These are phyloP conservation scores for Cryptus armator DNA, from an alignment of 2,888 invertebrate genomes.

Conservation along the genomic window DNA sequence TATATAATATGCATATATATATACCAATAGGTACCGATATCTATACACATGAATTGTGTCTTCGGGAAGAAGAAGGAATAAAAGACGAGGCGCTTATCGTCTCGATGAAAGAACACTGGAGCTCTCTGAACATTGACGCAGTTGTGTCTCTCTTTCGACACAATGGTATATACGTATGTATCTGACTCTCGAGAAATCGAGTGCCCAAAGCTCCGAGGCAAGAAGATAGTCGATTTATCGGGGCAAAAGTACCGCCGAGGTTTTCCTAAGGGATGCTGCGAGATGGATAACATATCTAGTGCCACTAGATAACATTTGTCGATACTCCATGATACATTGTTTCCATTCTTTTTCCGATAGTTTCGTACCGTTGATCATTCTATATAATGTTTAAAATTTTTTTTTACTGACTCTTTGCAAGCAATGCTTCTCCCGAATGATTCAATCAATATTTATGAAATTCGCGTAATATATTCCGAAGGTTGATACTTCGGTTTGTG, in stretches of 20 bases:
- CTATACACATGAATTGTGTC: background rate
- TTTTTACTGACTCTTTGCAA: background rate
- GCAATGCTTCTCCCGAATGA: background rate
- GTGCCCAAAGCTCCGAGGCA: background rate
- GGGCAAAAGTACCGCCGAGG: background rate
- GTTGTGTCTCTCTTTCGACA: background rate
- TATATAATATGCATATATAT: background rate
- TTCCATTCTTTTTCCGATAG: background rate
- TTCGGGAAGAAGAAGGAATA: conserved; percentile 5
- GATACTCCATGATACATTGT: background rate
- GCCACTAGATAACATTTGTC: background rate
- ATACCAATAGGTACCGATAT: background rate
- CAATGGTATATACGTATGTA: background rate
- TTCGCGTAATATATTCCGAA: background rate
- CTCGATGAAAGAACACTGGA: conserved; percentile 41
- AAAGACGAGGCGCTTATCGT: conserved; percentile 24
- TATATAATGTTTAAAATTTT: background rate
- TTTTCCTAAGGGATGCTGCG: background rate
- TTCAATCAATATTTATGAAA: background rate
- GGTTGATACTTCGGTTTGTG: background rate
- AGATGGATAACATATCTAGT: conserved; percentile 12
- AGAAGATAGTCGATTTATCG: conserved; percentile 7
- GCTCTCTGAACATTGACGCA: background rate
- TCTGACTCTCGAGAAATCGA: conserved; percentile 12
- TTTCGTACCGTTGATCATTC: too few species aligned